Conservation (phyloP, 2,888 invertebrate genomes). For the Lithophane leautieri region DNA sequence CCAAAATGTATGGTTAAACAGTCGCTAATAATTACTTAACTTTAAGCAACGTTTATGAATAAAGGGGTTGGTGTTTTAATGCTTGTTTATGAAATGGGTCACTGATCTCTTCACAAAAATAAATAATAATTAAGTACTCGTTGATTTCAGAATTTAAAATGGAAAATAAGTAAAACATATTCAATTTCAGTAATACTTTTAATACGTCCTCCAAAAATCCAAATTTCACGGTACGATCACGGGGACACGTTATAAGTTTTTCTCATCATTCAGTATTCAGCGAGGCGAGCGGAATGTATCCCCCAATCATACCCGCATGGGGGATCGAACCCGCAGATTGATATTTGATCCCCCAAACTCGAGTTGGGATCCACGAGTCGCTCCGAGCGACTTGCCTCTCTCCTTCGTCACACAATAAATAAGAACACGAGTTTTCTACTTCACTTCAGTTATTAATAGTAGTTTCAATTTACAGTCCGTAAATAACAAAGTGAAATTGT, state of each 20-base stretch:
- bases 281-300: conserved; percentile 66
- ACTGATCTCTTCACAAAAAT: not conserved
- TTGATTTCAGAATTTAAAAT: not conserved
- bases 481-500: conserved; percentile 43
- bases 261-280: conserved; percentile 69
- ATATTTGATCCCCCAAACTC: conserved; percentile 86
- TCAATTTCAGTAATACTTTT: conserved; percentile 12
- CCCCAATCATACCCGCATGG: conserved; percentile 73
- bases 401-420: conserved; percentile 53
- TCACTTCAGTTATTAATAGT: conserved; percentile 54
- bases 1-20: too few relatives aligned
- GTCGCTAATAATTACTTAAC: too few relatives aligned
- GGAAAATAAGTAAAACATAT: conserved; percentile 7
- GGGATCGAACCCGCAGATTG: conserved; percentile 83
- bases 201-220: conserved; percentile 35
- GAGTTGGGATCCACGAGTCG: conserved; percentile 64
- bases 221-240: conserved; percentile 55
- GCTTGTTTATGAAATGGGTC: not conserved
- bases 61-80: not conserved
- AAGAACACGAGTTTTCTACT: conserved; percentile 56
- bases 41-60: too few relatives aligned
- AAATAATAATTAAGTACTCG: not conserved
- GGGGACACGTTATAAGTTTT: conserved; percentile 70
- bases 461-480: conserved; percentile 51
- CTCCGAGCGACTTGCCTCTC: conserved; percentile 46